These are phyloP conservation scores for Xiphophorus birchmanni DNA, from an alignment of 2,797 vertebrate species.

Conservation along the genomic window DNA sequence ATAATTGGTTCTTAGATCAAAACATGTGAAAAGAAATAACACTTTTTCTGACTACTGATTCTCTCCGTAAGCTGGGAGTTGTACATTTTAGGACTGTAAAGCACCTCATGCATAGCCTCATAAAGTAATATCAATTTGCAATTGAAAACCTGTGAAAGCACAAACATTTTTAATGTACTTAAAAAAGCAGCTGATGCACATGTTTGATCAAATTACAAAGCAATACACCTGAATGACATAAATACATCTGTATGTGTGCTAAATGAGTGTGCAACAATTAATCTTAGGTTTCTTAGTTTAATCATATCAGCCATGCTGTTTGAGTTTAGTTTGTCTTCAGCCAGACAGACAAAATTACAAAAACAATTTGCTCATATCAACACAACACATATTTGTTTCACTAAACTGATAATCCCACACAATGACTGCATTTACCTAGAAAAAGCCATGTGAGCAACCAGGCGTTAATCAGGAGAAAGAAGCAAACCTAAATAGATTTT, in stretches of 20 bases:
- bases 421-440: neutral
- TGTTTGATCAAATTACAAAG: neutral
- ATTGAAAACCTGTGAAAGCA: slow-evolving; percentile 57
- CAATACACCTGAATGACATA: neutral
- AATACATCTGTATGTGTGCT: neutral
- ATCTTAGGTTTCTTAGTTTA: neutral
- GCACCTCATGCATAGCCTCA: slow-evolving; percentile 40
- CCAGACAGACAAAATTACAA: no score
- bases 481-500: neutral
- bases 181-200: slow-evolving; percentile 10
- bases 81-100: slow-evolving; percentile 42
- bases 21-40: neutral
- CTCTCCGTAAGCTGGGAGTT: slow-evolving; percentile 30
- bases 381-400: neutral
- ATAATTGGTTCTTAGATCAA: neutral
- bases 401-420: neutral
- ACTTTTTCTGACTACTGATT: neutral
- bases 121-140: slow-evolving; percentile 25
- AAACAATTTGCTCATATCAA: neutral
- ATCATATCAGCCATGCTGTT: neutral
- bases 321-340: neutral
- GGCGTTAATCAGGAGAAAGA: neutral
- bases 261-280: neutral
- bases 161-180: slow-evolving; percentile 47
- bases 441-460: neutral